Evolutionary conservation across 2,113 vertebrate genomes (phyloP), one percentile per base, ranked within the genome.

Genomic region (Tringa solitaria): DNA sequence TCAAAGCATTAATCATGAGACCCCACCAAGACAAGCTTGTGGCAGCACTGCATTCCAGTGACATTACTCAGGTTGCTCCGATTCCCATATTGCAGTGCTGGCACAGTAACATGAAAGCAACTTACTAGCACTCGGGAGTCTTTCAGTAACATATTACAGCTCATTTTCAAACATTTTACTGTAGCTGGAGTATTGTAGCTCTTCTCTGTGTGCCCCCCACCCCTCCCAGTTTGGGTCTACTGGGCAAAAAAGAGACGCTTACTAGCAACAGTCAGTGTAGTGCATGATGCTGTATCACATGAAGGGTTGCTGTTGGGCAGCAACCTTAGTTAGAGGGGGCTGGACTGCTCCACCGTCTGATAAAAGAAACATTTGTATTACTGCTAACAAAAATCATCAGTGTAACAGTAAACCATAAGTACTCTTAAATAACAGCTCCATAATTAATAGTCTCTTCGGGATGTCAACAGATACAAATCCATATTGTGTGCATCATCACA

Each of bases 1-100:
- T 91, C 77, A 89, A 96, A 86, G 65, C 3, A 53, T 41, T 63
- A 87, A 83, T 88, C 81, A 87, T 43, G 28, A 85, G 91, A 90
- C 37, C 19, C 6, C 57, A 69, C 50, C 27, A 76, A 82, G 92
- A 82, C 24, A 81, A 73, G 51, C 17, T n/a, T 57, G n/a, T 56
- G 84, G 60, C 35, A 85, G 24, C 26, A 24, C 27, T 50, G 41
- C 50, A 80, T 95, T 94, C 90, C 67, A 74, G 45, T n/a, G 63
- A 69, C 45, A 43, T 84, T 89, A 69, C 12, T 79, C 35, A 26
- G 1, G 4, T 60, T 72, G 23, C 54, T 77, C 39, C 0, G 3
- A 69, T 57, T 89, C 60, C 68, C n/a, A 24, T 41, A 28, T 17
- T 48, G 33, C 15, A 56, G 8, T 22, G 18, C 39, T 56, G 56